Conservation (phyloP, 2,797 vertebrate species). For the Leontopithecus rosalia region DNA sequence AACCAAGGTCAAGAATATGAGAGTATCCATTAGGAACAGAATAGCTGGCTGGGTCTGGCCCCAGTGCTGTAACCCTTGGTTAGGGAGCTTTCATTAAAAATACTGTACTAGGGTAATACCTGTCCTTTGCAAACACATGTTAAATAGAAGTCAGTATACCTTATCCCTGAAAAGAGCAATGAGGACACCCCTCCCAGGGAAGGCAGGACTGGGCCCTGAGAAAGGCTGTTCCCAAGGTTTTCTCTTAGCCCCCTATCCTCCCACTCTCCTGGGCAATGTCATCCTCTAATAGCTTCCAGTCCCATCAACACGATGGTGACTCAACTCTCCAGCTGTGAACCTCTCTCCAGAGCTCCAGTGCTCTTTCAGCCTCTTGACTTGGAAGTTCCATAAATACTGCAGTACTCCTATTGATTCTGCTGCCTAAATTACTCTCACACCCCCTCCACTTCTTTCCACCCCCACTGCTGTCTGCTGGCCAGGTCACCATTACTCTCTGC, state of each 20-base stretch:
- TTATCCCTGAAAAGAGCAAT: background rate
- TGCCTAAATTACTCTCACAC: background rate
- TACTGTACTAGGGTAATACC: background rate
- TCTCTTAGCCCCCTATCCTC: background rate
- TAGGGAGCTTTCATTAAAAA: background rate
- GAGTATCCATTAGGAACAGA: background rate
- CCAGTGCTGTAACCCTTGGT: background rate
- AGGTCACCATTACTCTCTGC: background rate
- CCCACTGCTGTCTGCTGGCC: background rate
- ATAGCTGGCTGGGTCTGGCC: background rate
- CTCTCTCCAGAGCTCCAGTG: background rate
- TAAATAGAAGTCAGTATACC: background rate
- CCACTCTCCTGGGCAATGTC: background rate
- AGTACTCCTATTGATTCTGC: background rate
- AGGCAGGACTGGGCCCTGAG: background rate
- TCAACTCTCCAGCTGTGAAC: background rate
- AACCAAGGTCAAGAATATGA: background rate
- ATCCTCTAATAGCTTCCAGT: background rate
- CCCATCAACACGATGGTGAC: background rate
- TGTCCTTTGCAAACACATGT: background rate
- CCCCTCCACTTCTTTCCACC: background rate
- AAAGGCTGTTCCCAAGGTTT: background rate
- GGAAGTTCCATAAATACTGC: background rate
- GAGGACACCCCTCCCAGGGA: background rate
- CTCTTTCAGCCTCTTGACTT: background rate